Conservation (phyloP, 1,140 invertebrate species). For the Megathymus violae region DNA sequence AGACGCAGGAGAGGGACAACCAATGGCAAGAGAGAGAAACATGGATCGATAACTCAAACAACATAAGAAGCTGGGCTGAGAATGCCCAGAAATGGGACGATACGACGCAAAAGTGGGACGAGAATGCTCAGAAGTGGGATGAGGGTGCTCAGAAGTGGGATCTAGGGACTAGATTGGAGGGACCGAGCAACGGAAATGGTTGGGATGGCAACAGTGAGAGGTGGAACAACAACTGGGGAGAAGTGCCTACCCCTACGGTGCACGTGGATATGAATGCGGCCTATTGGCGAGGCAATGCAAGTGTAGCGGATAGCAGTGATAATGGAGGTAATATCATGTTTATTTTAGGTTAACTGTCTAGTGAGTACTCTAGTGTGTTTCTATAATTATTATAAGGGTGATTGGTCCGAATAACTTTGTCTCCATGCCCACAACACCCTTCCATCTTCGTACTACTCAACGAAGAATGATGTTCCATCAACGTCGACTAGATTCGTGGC, state of each 20-base stretch:
- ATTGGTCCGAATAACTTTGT: too few species aligned
- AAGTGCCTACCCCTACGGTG: slow-evolving; percentile 68
- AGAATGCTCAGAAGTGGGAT: slow-evolving; percentile 61
- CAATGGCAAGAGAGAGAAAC: slow-evolving; percentile 64
- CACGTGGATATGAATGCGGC: slow-evolving; percentile 73
- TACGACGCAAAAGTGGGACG: slow-evolving; percentile 58
- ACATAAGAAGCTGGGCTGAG: slow-evolving; percentile 69
- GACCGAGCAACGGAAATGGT: slow-evolving; percentile 51
- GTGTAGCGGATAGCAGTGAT: slow-evolving; percentile 85
- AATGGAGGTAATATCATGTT: slow-evolving; percentile 62
- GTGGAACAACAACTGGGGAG: slow-evolving; percentile 71
- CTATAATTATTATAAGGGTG: too few species aligned
- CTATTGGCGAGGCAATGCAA: slow-evolving; percentile 83
- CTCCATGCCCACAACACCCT: too few species aligned
- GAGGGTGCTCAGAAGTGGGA: slow-evolving; percentile 57
- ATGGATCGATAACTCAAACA: slow-evolving; percentile 72
- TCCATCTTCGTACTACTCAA: too few species aligned
- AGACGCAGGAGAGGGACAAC: slow-evolving; percentile 45
- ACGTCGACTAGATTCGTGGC: too few species aligned
- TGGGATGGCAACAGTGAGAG: slow-evolving; percentile 63
- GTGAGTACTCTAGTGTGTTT: too few species aligned
- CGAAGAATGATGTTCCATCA: too few species aligned
- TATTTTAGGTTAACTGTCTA: too few species aligned
- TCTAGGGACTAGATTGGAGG: slow-evolving; percentile 35
- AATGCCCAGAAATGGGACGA: slow-evolving; percentile 58